Evolutionary conservation across 2,113 vertebrate genomes (phyloP).

Genomic region (Limnothrissa miodon): DNA sequence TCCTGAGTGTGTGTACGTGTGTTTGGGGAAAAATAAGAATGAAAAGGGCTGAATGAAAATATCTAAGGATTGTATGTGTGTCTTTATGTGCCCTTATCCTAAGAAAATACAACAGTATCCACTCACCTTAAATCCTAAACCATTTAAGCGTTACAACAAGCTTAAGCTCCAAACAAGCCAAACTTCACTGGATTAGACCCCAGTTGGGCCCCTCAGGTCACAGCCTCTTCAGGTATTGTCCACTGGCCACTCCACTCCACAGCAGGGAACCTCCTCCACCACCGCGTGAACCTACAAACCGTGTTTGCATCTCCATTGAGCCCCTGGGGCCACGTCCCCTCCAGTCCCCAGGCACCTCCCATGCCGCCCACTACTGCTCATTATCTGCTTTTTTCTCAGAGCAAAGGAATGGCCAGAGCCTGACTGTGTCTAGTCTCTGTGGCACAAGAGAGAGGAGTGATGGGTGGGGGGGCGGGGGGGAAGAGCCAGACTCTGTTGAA

Average conservation of each 20-base stretch:
- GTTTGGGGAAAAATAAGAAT: not conserved
- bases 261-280: not conserved
- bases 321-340: not conserved
- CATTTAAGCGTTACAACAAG: not conserved
- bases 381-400: not conserved
- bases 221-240: not conserved
- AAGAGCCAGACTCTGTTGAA: not conserved
- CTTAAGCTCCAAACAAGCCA: not conserved
- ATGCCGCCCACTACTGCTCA: not conserved
- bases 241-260: not conserved
- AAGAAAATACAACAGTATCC: not conserved
- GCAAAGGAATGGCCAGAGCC: not conserved
- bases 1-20: not conserved
- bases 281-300: not conserved
- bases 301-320: slow-evolving; percentile 15
- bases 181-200: not conserved
- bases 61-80: slow-evolving; percentile 24
- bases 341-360: not conserved
- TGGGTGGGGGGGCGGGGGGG: too few relatives aligned
- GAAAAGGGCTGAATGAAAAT: slow-evolving; percentile 10
- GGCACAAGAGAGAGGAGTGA: not conserved
- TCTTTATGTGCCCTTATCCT: not conserved
- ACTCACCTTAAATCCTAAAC: not conserved
- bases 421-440: not conserved
- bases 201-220: not conserved